Evolutionary conservation across 2,888 invertebrate genomes (phyloP).

Genomic region (Zygaena filipendulae): DNA sequence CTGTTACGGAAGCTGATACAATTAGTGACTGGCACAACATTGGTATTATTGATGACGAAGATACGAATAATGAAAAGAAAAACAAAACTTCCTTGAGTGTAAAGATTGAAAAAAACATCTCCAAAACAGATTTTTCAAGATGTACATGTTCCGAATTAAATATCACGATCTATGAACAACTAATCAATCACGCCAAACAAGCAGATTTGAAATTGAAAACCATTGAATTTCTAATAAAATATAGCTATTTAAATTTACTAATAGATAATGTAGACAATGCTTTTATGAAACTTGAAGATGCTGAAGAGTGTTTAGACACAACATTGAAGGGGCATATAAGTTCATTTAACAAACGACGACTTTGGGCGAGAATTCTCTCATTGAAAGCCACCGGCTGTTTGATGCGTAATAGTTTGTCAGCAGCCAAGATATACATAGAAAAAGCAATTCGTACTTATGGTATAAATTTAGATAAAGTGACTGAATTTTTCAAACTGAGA

Average conservation of each 20-base stretch:
- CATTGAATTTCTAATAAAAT: slow-evolving; percentile 39
- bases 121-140: slow-evolving; percentile 36
- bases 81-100: slow-evolving; percentile 27
- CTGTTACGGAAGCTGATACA: slow-evolving; percentile 36
- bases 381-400: slow-evolving; percentile 38
- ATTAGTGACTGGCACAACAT: slow-evolving; percentile 41
- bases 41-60: slow-evolving; percentile 39
- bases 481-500: slow-evolving; percentile 29
- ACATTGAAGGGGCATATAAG: slow-evolving; percentile 16
- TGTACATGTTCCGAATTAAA: slow-evolving; percentile 50
- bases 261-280: slow-evolving; percentile 32
- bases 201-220: slow-evolving; percentile 46
- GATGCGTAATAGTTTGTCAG: slow-evolving; percentile 26
- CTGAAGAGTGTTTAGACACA: slow-evolving; percentile 31
- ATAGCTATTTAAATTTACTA: slow-evolving; percentile 34
- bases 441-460: slow-evolving; percentile 36
- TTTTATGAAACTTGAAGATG: slow-evolving; percentile 35
- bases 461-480: slow-evolving; percentile 35
- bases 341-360: slow-evolving; percentile 29
- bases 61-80: slow-evolving; percentile 21
- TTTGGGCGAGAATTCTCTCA: slow-evolving; percentile 42
- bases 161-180: slow-evolving; percentile 42
- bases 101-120: slow-evolving; percentile 40
- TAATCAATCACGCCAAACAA: slow-evolving; percentile 44
- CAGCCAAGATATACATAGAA: slow-evolving; percentile 37